phyloP scores from a whole-genome alignment of 2,113 vertebrate species.

The Amphilophus citrinellus region DNA sequence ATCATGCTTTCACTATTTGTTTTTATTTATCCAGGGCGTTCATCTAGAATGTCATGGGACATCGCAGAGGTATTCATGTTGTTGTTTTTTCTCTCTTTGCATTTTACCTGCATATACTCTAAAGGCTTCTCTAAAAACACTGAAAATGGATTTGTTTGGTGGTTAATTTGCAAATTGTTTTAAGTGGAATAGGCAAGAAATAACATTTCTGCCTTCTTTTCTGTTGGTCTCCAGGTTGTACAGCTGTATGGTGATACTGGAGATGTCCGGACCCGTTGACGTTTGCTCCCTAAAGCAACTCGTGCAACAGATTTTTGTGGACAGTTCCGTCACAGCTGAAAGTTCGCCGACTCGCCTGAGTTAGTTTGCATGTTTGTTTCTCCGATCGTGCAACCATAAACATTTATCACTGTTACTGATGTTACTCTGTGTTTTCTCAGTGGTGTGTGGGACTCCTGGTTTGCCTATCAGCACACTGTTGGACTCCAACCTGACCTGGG shows the following conservation, averaged over 20 bases:
- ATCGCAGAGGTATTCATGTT: constrained; percentile 50
- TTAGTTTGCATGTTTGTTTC: constrained; percentile 42
- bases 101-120: not conserved
- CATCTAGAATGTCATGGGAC: constrained; percentile 66
- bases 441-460: constrained; percentile 58
- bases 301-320: constrained; percentile 21
- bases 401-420: not conserved
- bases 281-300: constrained; percentile 39
- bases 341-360: constrained; percentile 47
- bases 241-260: constrained; percentile 73
- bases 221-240: constrained; percentile 43
- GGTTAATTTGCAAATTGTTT: too few species aligned
- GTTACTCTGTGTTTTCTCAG: constrained; percentile 29
- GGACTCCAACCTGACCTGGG: constrained; percentile 67
- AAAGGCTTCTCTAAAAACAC: not conserved
- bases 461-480: constrained; percentile 18
- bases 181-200: not conserved
- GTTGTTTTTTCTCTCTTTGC: not conserved
- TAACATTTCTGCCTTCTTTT: not conserved
- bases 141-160: too few species aligned
- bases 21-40: constrained; percentile 39
- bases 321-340: not conserved
- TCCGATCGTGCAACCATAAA: not conserved
- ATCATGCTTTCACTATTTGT: accelerated
- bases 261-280: constrained; percentile 51